A percentile compares a stretch with the other conserved stretches of the same genome.
These are phyloP conservation scores for Calliphora vomitoria DNA, from an alignment of 2,888 invertebrate species.

Conservation along the genomic window DNA sequence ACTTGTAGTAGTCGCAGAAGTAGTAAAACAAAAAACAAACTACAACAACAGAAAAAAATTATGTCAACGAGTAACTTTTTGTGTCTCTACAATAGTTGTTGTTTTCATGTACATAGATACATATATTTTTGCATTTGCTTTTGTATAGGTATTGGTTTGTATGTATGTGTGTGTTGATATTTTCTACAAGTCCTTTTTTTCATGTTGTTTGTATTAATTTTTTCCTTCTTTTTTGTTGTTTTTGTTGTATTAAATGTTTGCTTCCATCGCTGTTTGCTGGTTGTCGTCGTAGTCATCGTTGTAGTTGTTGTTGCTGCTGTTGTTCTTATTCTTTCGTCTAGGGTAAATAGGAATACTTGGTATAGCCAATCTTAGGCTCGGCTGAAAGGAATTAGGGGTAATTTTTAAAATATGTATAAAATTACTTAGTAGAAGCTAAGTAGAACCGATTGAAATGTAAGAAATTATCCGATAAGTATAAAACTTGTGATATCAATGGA, in stretches of 20 bases:
- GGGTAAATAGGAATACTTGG: constrained; percentile 31
- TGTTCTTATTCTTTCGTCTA: constrained; percentile 68
- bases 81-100: constrained; percentile 76
- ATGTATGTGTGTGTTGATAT: constrained; percentile 27
- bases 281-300: constrained; percentile 58
- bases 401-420: neutral
- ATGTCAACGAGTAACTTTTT: constrained; percentile 81
- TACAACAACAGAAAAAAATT: constrained; percentile 77
- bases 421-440: too few species aligned
- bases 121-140: constrained; percentile 1
- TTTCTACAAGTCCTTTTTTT: constrained; percentile 56
- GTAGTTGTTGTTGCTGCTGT: constrained; percentile 65
- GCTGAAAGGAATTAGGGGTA: neutral
- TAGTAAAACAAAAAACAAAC: constrained; percentile 54
- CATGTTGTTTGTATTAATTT: constrained; percentile 55
- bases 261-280: constrained; percentile 60
- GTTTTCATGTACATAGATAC: constrained; percentile 69
- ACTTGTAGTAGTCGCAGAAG: constrained; percentile 6
- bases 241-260: constrained; percentile 61
- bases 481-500: too few species aligned
- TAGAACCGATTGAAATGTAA: too few species aligned
- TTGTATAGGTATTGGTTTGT: constrained; percentile 3
- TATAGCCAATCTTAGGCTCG: constrained; percentile 30
- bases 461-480: too few species aligned
- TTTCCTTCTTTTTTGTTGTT: constrained; percentile 32